Conservation (phyloP, 2,113 vertebrate genomes). For the Cololabis saira region DNA sequence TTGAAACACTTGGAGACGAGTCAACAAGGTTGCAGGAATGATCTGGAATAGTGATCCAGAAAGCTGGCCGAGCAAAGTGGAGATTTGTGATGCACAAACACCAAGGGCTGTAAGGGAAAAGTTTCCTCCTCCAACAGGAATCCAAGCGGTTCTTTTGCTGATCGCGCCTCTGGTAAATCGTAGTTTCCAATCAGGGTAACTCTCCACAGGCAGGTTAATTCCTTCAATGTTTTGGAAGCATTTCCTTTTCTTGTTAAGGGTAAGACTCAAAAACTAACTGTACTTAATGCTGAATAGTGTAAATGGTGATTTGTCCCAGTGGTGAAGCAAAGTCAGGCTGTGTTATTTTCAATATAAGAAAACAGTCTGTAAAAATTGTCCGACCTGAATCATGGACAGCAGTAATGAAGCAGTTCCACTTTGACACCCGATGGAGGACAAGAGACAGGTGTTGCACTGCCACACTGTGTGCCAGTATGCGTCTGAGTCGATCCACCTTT, state of each 20-base stretch:
- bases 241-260: slow-evolving; percentile 21
- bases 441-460: slow-evolving; percentile 78
- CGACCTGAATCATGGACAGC: slow-evolving; percentile 46
- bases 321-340: slow-evolving; percentile 31
- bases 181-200: slow-evolving; percentile 23
- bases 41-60: slow-evolving; percentile 66
- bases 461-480: slow-evolving; percentile 87
- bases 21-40: slow-evolving; percentile 52
- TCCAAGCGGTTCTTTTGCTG: slow-evolving; percentile 18
- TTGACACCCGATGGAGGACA: slow-evolving; percentile 51
- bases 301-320: slow-evolving; percentile 46
- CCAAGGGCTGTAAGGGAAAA: neutral
- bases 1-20: slow-evolving; percentile 63
- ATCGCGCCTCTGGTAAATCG: slow-evolving; percentile 26
- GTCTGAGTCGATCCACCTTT: slow-evolving; percentile 77
- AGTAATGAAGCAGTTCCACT: slow-evolving; percentile 60
- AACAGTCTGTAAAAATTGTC: slow-evolving; percentile 40
- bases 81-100: slow-evolving; percentile 6
- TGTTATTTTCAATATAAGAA: slow-evolving; percentile 23
- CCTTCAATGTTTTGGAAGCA: slow-evolving; percentile 40
- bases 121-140: slow-evolving; percentile 29
- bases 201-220: neutral
- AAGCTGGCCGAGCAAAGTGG: slow-evolving; percentile 39
- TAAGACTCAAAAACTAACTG: slow-evolving; percentile 28
- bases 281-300: slow-evolving; percentile 39